A percentile compares a stretch with the other conserved stretches of the same genome.
phyloP scores from a whole-genome alignment of 2,888 invertebrate genomes.

The Cactoblastis cactorum region DNA sequence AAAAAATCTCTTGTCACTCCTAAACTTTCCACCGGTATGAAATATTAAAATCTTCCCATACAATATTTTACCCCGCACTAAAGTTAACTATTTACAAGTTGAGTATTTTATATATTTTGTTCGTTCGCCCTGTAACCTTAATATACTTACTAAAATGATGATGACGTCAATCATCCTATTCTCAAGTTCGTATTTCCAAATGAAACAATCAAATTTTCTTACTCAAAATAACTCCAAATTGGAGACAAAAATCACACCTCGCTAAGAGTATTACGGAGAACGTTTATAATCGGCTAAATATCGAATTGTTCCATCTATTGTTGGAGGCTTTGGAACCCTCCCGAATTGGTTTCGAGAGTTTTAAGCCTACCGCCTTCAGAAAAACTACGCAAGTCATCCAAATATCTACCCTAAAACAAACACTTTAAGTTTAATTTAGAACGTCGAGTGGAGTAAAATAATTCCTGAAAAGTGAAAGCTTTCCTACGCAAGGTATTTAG shows the following conservation, averaged over 20 bases:
- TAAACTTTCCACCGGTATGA: too few species aligned
- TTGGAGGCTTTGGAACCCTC: slow-evolving; percentile 62
- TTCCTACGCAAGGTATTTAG: slow-evolving; percentile 76
- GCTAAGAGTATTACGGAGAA: slow-evolving; percentile 71
- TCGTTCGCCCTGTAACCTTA: too few species aligned
- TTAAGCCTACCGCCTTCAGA: slow-evolving; percentile 72
- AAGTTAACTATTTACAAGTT: too few species aligned
- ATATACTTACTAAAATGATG: too few species aligned
- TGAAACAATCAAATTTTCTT: background rate
- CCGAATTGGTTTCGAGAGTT: slow-evolving; percentile 74
- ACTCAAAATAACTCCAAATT: slow-evolving; percentile 25
- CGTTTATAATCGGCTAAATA: slow-evolving; percentile 77
- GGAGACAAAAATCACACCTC: slow-evolving; percentile 67
- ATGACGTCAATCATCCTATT: too few species aligned
- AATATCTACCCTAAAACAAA: slow-evolving; percentile 39
- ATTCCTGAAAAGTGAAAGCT: slow-evolving; percentile 79
- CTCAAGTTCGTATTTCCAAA: too few species aligned
- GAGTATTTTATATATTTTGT: too few species aligned
- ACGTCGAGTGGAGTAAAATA: slow-evolving; percentile 42
- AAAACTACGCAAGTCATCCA: slow-evolving; percentile 39
- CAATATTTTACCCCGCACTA: too few species aligned
- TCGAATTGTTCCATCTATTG: slow-evolving; percentile 76
- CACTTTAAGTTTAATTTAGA: slow-evolving; percentile 43
- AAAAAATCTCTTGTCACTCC: too few species aligned
- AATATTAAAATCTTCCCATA: too few species aligned